Percentiles rank a stretch among this genome's conserved stretches.
These are phyloP conservation scores for Drosophila borealis DNA, from an alignment of 2,888 invertebrate species.

Conservation along the genomic window DNA sequence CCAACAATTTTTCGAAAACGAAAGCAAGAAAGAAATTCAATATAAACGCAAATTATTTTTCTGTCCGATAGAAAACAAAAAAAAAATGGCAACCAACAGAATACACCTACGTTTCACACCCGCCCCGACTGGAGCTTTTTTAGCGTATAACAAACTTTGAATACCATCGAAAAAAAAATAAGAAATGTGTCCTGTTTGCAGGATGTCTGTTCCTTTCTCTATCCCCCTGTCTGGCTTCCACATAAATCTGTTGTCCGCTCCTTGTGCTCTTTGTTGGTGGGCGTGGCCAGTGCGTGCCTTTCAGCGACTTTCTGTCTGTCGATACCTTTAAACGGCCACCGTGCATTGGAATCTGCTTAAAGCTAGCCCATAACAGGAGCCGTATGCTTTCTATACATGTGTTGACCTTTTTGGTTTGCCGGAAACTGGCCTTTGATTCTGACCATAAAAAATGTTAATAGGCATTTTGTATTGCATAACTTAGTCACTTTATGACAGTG, in stretches of 20 bases:
- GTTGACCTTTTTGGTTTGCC: not conserved
- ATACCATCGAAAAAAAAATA: slow-evolving; percentile 22
- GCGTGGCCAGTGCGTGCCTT: slow-evolving; percentile 16
- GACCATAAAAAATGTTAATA: no score
- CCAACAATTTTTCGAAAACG: slow-evolving; percentile 47
- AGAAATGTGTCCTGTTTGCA: slow-evolving; percentile 28
- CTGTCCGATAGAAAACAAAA: slow-evolving; percentile 28
- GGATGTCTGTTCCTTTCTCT: slow-evolving; percentile 1
- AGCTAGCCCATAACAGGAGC: not conserved
- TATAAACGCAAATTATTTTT: slow-evolving; percentile 73
- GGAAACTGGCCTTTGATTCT: not conserved
- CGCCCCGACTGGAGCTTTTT: not conserved
- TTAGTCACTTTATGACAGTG: no score
- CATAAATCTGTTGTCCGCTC: slow-evolving; percentile 46
- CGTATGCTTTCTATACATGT: not conserved
- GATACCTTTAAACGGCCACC: slow-evolving; percentile 20
- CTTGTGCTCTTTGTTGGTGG: slow-evolving; percentile 2
- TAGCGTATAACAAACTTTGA: slow-evolving; percentile 22
- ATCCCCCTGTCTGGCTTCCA: slow-evolving; percentile 13
- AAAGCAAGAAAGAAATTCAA: slow-evolving; percentile 50
- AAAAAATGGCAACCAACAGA: not conserved
- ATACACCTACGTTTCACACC: not conserved
- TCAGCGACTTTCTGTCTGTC: slow-evolving; percentile 15
- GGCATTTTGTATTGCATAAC: no score
- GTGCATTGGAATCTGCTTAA: slow-evolving; percentile 20